Percentiles rank a stretch among this genome's conserved stretches.
Evolutionary conservation across 1,140 invertebrate genomes (phyloP).

Genomic region (Cyphomyrmex costatus): DNA sequence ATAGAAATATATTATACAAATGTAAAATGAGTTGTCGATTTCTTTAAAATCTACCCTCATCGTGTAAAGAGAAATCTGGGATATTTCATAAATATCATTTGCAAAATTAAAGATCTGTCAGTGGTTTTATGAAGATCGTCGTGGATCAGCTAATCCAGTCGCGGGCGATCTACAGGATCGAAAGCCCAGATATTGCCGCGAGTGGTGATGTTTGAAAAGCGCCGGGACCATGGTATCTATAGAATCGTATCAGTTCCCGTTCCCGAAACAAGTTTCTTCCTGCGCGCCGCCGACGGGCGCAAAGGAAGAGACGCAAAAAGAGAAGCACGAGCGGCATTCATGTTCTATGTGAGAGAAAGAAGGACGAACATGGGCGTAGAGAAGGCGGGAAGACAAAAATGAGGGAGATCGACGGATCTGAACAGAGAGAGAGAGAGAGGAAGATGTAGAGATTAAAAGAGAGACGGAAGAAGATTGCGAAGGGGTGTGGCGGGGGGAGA

Average conservation of each 20-base stretch:
- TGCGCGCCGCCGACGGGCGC: constrained; percentile 47
- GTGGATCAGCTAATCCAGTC: constrained; percentile 21
- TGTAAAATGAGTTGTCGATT: neutral
- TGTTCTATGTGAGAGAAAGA: neutral
- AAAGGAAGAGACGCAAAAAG: constrained; percentile 53
- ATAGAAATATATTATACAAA: neutral
- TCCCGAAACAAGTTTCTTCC: constrained; percentile 63
- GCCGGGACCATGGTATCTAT: constrained; percentile 33
- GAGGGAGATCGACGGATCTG: constrained; percentile 10
- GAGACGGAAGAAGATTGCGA: constrained; percentile 32
- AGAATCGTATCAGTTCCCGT: constrained; percentile 61
- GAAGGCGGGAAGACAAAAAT: neutral
- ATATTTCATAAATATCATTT: constrained; percentile 27
- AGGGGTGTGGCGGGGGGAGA: neutral
- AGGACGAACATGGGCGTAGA: neutral
- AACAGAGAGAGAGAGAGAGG: neutral
- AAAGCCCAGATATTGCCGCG: constrained; percentile 50
- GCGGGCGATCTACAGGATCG: constrained; percentile 34
- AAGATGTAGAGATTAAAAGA: constrained; percentile 54
- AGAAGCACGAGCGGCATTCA: constrained; percentile 40
- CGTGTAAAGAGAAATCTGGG: neutral
- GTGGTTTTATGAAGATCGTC: constrained; percentile 27
- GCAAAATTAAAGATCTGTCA: constrained; percentile 6
- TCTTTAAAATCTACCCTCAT: neutral
- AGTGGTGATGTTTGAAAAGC: constrained; percentile 58